Evolutionary conservation across 2,888 invertebrate genomes (phyloP).

Genomic region (Machimus atricapillus): DNA sequence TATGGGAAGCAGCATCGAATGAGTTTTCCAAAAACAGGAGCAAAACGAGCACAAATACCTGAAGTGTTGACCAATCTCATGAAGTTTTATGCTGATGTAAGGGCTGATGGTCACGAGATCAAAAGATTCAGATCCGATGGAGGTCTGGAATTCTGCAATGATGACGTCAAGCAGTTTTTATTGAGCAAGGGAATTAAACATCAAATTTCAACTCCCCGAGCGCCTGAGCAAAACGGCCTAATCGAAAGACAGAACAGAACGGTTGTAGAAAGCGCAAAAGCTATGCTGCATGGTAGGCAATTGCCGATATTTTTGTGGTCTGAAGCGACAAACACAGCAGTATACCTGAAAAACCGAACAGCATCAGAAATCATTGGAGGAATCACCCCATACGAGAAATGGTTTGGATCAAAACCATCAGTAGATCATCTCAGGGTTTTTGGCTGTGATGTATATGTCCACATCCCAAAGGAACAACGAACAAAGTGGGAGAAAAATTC

Average conservation of each 20-base stretch:
- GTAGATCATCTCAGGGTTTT: constrained; percentile 43
- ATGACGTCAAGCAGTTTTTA: constrained; percentile 30
- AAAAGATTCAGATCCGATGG: constrained; percentile 45
- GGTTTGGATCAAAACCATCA: constrained; percentile 49
- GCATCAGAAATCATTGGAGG: constrained; percentile 42
- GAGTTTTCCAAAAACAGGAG: constrained; percentile 38
- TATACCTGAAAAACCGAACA: constrained; percentile 52
- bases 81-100: constrained; percentile 30
- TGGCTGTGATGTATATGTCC: constrained; percentile 36
- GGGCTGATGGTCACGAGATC: constrained; percentile 36
- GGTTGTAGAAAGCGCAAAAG: constrained; percentile 39
- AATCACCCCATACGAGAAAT: constrained; percentile 50
- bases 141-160: constrained; percentile 45
- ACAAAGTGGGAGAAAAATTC: constrained; percentile 39
- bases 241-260: constrained; percentile 41
- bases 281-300: constrained; percentile 34
- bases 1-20: constrained; percentile 38
- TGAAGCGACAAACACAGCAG: constrained; percentile 39
- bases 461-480: constrained; percentile 36
- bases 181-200: constrained; percentile 43
- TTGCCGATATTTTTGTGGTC: constrained; percentile 20
- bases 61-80: constrained; percentile 44
- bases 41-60: constrained; percentile 9
- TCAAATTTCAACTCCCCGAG: constrained; percentile 39
- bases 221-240: constrained; percentile 44